These are phyloP conservation scores for Solenopsis fugax DNA, from an alignment of 1,140 invertebrate genomes.

Conservation along the genomic window DNA sequence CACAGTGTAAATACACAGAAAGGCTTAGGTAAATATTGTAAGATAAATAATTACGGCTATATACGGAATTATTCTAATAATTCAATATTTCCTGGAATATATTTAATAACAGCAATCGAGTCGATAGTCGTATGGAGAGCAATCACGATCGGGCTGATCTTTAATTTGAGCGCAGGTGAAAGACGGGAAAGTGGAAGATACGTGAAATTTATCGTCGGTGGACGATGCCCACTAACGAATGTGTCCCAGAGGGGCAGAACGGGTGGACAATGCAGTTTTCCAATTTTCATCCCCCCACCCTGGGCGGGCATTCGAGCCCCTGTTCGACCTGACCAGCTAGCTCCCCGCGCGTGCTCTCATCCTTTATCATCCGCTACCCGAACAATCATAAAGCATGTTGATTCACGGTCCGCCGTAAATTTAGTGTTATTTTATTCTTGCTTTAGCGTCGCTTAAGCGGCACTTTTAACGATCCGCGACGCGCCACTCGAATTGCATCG, in stretches of 20 bases:
- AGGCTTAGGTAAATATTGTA: not conserved
- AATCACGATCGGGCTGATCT: slow-evolving; percentile 68
- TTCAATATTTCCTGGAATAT: slow-evolving; percentile 22
- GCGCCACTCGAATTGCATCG: slow-evolving; percentile 31
- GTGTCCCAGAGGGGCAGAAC: slow-evolving; percentile 67
- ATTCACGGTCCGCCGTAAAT: slow-evolving; percentile 79
- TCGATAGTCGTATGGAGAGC: slow-evolving; percentile 12
- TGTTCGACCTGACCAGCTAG: slow-evolving; percentile 59
- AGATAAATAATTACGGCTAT: not conserved
- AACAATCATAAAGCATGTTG: slow-evolving; percentile 82
- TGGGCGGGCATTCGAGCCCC: not conserved
- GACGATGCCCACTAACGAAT: slow-evolving; percentile 75
- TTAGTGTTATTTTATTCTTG: slow-evolving; percentile 78
- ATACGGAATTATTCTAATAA: not conserved
- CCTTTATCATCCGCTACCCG: slow-evolving; percentile 75
- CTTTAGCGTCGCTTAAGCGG: slow-evolving; percentile 70
- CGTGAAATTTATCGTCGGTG: slow-evolving; percentile 76
- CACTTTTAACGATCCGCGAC: slow-evolving; percentile 62
- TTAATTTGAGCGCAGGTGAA: slow-evolving; percentile 70
- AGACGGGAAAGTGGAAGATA: slow-evolving; percentile 66
- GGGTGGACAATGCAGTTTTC: slow-evolving; percentile 80
- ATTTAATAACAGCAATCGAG: slow-evolving; percentile 41
- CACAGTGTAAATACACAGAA: not conserved
- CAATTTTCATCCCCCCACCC: slow-evolving; percentile 77
- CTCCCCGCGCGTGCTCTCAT: slow-evolving; percentile 47